Percentiles rank a stretch among this genome's conserved stretches.
These are phyloP conservation scores for Mactromeris polynyma DNA, from an alignment of 2,888 invertebrate genomes.

Conservation along the genomic window DNA sequence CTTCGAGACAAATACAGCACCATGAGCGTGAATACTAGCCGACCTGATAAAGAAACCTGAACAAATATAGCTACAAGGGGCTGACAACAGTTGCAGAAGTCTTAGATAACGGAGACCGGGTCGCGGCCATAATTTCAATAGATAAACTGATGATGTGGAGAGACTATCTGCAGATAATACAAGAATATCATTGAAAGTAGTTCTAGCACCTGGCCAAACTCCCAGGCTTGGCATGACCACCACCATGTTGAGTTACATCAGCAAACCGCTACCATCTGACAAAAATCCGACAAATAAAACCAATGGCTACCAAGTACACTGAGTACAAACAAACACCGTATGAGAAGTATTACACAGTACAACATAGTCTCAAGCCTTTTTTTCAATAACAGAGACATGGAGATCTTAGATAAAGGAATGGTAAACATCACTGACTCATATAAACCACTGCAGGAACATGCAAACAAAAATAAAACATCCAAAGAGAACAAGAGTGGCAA, in stretches of 20 bases:
- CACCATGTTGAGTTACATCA: neutral
- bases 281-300: too few species aligned
- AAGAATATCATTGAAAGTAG: slow-evolving; percentile 11
- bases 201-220: slow-evolving; percentile 42
- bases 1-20: neutral
- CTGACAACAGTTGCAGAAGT: slow-evolving; percentile 45
- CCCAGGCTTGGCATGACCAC: slow-evolving; percentile 32
- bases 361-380: too few species aligned
- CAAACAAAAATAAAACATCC: too few species aligned
- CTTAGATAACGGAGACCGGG: slow-evolving; percentile 30
- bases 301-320: too few species aligned
- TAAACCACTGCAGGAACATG: too few species aligned
- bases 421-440: too few species aligned
- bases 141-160: slow-evolving; percentile 40
- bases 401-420: too few species aligned
- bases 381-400: too few species aligned
- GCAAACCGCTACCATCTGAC: neutral
- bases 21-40: neutral
- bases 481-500: too few species aligned
- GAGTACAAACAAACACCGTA: too few species aligned
- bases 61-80: neutral
- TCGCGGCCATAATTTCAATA: slow-evolving; percentile 6
- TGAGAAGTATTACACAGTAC: too few species aligned
- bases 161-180: neutral
- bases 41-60: neutral